phyloP scores from a whole-genome alignment of 2,113 vertebrate species.

The Kryptolebias marmoratus region DNA sequence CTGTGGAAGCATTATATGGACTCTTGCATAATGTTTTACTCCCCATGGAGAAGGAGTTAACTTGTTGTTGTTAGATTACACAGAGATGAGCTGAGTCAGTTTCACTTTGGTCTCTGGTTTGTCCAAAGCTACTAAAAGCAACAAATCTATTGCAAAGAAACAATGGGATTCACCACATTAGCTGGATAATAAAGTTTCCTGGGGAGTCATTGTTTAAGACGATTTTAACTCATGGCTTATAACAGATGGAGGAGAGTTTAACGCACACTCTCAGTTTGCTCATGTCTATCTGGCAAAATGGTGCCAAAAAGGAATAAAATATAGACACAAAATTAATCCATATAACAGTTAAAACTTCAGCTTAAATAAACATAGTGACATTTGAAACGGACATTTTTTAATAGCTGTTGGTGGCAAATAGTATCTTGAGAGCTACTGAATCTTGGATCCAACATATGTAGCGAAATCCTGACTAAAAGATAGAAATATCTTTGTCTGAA shows the following conservation, averaged over 20 bases:
- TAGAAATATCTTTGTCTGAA: too few species aligned
- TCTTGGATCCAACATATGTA: too few species aligned
- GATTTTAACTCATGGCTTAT: constrained; percentile 37
- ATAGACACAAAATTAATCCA: constrained; percentile 24
- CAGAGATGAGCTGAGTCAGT: neutral
- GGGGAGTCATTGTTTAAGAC: constrained; percentile 24
- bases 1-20: neutral
- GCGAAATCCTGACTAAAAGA: too few species aligned
- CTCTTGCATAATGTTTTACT: constrained; percentile 23
- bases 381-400: neutral
- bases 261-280: constrained; percentile 36
- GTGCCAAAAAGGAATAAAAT: neutral
- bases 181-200: constrained; percentile 38
- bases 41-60: constrained; percentile 13
- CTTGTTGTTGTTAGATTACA: constrained; percentile 35
- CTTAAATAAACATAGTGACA: neutral
- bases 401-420: neutral
- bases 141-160: constrained; percentile 35
- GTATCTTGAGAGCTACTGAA: too few species aligned
- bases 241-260: constrained; percentile 15
- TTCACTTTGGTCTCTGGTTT: constrained; percentile 27
- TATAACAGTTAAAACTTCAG: constrained; percentile 7
- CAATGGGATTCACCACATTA: constrained; percentile 34
- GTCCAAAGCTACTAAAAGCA: constrained; percentile 22
- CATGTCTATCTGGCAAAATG: constrained; percentile 16